Evolutionary conservation across 2,797 vertebrate genomes (phyloP).

Genomic region (Coregonus suidteri): DNA sequence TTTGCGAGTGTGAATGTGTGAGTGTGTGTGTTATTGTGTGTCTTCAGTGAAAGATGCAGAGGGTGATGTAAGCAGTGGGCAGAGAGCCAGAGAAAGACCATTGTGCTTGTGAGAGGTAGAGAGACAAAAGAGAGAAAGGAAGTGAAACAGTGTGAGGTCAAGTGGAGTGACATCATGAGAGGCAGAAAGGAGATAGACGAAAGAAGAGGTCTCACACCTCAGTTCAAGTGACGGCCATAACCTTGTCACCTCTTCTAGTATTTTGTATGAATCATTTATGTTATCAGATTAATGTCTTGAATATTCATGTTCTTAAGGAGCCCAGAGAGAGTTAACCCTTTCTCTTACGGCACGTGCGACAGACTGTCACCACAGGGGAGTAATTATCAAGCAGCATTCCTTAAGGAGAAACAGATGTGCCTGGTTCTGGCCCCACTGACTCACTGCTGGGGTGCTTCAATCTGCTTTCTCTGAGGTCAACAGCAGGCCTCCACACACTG

Average conservation of each 20-base stretch:
- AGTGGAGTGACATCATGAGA: too few species aligned
- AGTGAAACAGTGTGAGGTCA: background rate
- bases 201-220: background rate
- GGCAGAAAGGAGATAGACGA: background rate
- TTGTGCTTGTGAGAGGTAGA: background rate
- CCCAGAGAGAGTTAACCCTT: background rate
- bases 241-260: background rate
- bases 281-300: background rate
- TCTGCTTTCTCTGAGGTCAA: slow-evolving; percentile 32
- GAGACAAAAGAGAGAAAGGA: background rate
- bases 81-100: background rate
- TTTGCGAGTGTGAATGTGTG: background rate
- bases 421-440: slow-evolving; percentile 17
- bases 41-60: background rate
- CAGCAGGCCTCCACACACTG: slow-evolving; percentile 2
- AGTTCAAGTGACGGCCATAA: background rate
- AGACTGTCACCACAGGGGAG: slow-evolving; percentile 13
- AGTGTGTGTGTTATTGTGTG: background rate
- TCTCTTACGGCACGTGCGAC: background rate
- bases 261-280: background rate
- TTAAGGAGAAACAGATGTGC: slow-evolving; percentile 24
- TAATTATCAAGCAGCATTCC: slow-evolving; percentile 31
- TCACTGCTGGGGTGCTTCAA: slow-evolving; percentile 42
- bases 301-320: background rate
- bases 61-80: background rate